A percentile compares a stretch with the other conserved stretches of the same genome.
These are phyloP conservation scores for Drosophila chauvacae DNA, from an alignment of 1,140 invertebrate species.

Conservation along the genomic window DNA sequence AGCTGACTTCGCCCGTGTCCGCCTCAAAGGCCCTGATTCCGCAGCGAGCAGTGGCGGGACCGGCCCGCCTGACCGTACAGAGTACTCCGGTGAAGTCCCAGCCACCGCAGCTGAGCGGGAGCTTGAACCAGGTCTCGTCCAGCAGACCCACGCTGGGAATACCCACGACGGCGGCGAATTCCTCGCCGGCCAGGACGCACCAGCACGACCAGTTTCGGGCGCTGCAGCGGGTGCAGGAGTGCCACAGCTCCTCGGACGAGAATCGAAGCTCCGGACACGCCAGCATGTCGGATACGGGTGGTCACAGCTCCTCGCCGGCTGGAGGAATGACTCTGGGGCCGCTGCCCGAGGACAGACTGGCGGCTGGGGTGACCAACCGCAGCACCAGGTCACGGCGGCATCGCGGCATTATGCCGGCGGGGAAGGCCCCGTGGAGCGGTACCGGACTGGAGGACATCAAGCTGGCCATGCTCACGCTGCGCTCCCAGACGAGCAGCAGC, in stretches of 20 bases:
- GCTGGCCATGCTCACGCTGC: conserved; percentile 93
- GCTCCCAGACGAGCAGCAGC: conserved; percentile 93
- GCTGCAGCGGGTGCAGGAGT: conserved; percentile 88
- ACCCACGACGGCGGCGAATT: conserved; percentile 38
- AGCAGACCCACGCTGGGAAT: conserved; percentile 62
- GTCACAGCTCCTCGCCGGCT: conserved; percentile 88
- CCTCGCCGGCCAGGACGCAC: conserved; percentile 53
- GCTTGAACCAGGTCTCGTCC: conserved; percentile 74
- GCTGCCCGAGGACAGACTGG: conserved; percentile 88
- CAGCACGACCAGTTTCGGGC: conserved; percentile 81
- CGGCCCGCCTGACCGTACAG: conserved; percentile 85
- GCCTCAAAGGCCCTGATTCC: conserved; percentile 58
- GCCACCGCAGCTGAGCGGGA: conserved; percentile 86
- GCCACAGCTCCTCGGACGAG: conserved; percentile 94
- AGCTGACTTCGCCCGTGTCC: conserved; percentile 34
- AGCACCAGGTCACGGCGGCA: conserved; percentile 86
- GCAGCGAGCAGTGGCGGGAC: conserved; percentile 73
- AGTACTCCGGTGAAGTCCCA: conserved; percentile 87
- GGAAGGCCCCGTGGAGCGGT: conserved; percentile 91
- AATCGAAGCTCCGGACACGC: conserved; percentile 95
- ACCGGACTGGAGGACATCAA: conserved; percentile 94
- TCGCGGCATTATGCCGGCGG: conserved; percentile 86
- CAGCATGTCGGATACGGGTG: conserved; percentile 94
- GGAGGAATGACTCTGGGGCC: conserved; percentile 81
- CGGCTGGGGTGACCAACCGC: conserved; percentile 88